phyloP scores from a whole-genome alignment of 2,797 vertebrate genomes.

The Sebastes miniatus region DNA sequence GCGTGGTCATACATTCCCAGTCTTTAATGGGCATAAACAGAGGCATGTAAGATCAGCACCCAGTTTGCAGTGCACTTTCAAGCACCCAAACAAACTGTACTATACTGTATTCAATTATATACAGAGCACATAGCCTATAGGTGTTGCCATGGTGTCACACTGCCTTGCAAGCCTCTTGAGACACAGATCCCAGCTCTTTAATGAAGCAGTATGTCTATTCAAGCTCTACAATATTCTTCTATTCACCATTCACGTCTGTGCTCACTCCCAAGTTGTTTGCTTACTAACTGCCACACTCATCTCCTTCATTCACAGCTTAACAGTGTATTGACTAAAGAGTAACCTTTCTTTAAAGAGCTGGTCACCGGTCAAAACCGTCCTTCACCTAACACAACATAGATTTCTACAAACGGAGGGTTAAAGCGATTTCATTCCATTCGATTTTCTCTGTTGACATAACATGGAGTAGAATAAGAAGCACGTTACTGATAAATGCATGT shows the following conservation, averaged over 20 bases:
- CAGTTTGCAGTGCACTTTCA: neutral
- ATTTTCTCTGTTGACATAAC: neutral
- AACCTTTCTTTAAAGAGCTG: neutral
- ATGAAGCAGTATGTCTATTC: neutral
- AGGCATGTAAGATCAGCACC: neutral
- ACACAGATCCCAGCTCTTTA: neutral
- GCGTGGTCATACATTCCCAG: neutral
- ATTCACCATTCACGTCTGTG: neutral
- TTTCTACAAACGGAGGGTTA: neutral
- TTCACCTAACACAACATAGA: neutral
- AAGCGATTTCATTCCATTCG: neutral
- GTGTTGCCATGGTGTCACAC: neutral
- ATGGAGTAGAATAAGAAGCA: neutral
- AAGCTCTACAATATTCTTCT: neutral
- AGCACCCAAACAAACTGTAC: neutral
- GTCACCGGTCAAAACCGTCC: neutral
- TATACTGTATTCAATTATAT: neutral
- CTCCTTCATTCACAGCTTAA: neutral
- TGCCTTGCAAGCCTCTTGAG: neutral
- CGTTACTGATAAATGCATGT: neutral
- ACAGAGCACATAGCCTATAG: neutral
- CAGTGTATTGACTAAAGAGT: neutral
- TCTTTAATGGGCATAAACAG: neutral
- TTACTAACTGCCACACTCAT: conserved; percentile 5
- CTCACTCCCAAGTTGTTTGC: neutral